Base-by-base conservation (phyloP, 1,140 invertebrate genomes). In the Melipona quadrifasciata region DNA sequence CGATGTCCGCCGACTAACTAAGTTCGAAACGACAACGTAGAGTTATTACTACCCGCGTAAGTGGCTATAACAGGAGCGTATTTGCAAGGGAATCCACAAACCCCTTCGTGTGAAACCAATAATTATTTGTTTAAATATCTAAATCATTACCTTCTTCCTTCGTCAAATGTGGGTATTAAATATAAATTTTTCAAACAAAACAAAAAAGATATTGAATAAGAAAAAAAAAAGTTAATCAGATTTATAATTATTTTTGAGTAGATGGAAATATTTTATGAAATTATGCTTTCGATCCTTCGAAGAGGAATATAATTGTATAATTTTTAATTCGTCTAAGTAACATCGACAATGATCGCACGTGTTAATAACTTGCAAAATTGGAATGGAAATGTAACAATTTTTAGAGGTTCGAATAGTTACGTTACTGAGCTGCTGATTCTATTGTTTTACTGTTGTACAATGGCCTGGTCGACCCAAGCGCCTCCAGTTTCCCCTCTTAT, bases 391-490 rank as follows among this genome's bases (percentile, higher is more conserved):
- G 39, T 8, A 14, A 51, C n/a, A 34, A 27, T 31, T 51, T 47
- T 14, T 53, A 21, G 4, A 67, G 67, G 16, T 19, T 68, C 53
- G 11, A 31, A 47, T 73, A 68, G 84, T 81, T 90, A 90, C 88
- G 76, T 81, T 82, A 88, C 88, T 90, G 89, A 89, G 86, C 91
- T 91, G 89, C 82, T 91, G 89, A 92, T 93, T 92, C 92, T 93
- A 93, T 93, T 94, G 93, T 94, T 94, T 94, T 93, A 93, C 92
- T 91, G 86, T 91, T 91, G 90, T 92, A 93, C 90, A 92, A 93
- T 91, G 90, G 91, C 89, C 88, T 87, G 88, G 80, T 88, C 92
- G 92, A 93, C 90, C 91, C 89, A 87, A 93, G 91, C 91, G 91
- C 92, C 90, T 91, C 89, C 79, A 87, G 83, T 86, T 84, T 75